Evolutionary conservation across 2,888 invertebrate species (phyloP).

Genomic region (Amiota minor): DNA sequence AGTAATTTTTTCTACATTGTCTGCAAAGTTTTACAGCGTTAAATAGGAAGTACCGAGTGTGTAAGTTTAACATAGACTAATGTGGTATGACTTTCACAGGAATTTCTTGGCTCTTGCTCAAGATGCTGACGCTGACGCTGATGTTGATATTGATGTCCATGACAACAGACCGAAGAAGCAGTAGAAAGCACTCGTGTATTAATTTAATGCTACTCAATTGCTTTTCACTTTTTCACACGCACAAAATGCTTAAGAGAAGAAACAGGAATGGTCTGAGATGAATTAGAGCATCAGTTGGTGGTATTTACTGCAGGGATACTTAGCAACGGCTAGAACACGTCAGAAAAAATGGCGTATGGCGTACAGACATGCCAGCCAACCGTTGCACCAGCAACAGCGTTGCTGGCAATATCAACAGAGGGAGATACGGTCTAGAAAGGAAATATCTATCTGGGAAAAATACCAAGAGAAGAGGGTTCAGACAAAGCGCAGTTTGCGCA

Average conservation of each 20-base stretch:
- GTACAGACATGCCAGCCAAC: no score
- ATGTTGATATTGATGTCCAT: not conserved
- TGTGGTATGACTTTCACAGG: not conserved
- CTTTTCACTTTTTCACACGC: slow-evolving; percentile 26
- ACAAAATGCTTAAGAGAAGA: not conserved
- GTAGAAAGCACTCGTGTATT: slow-evolving; percentile 17
- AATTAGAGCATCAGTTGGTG: not conserved
- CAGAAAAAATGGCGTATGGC: no score
- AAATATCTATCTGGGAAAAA: no score
- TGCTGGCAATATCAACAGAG: no score
- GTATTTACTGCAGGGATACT: no score
- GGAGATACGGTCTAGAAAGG: no score
- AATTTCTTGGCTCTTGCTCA: slow-evolving; percentile 17
- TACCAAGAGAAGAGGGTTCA: slow-evolving; percentile 30
- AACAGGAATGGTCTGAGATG: not conserved
- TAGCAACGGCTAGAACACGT: no score
- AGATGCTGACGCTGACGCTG: not conserved
- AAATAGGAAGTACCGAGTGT: slow-evolving; percentile 10
- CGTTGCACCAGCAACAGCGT: no score
- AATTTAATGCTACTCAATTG: slow-evolving; percentile 26
- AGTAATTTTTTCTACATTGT: slow-evolving; percentile 54
- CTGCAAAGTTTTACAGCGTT: slow-evolving; percentile 61
- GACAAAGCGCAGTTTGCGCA: slow-evolving; percentile 34
- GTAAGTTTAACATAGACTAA: not conserved
- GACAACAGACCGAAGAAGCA: slow-evolving; percentile 38